A percentile compares a stretch with the other conserved stretches of the same genome.
These are phyloP conservation scores for Nothocercus nigrocapillus DNA, from an alignment of 2,113 vertebrate genomes.

Conservation along the genomic window DNA sequence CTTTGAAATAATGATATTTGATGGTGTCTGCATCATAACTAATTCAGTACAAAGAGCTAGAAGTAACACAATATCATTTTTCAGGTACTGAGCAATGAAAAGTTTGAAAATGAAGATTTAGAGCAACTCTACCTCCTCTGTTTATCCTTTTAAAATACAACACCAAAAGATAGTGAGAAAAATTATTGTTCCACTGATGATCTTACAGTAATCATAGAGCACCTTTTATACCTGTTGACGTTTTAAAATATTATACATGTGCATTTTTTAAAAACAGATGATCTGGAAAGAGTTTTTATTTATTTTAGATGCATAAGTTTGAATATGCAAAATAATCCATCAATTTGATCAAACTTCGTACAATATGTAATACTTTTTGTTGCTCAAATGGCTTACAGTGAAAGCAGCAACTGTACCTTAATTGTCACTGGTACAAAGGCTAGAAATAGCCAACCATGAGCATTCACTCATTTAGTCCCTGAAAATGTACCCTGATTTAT, in stretches of 20 bases:
- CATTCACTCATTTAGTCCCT: neutral
- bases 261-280: neutral
- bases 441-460: neutral
- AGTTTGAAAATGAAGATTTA: neutral
- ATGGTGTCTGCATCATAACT: neutral
- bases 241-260: neutral
- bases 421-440: neutral
- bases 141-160: neutral
- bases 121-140: neutral
- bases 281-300: neutral
- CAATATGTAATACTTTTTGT: neutral
- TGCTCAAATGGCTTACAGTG: neutral
- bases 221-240: neutral
- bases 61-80: neutral
- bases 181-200: neutral
- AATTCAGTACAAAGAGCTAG: neutral
- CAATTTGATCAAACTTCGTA: neutral
- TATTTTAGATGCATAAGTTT: neutral
- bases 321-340: neutral
- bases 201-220: neutral
- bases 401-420: neutral
- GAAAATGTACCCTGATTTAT: neutral
- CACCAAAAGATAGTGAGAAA: neutral
- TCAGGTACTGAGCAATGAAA: neutral
- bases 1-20: neutral